These are phyloP conservation scores for Melolontha melolontha DNA, from an alignment of 2,888 invertebrate species.

Conservation along the genomic window DNA sequence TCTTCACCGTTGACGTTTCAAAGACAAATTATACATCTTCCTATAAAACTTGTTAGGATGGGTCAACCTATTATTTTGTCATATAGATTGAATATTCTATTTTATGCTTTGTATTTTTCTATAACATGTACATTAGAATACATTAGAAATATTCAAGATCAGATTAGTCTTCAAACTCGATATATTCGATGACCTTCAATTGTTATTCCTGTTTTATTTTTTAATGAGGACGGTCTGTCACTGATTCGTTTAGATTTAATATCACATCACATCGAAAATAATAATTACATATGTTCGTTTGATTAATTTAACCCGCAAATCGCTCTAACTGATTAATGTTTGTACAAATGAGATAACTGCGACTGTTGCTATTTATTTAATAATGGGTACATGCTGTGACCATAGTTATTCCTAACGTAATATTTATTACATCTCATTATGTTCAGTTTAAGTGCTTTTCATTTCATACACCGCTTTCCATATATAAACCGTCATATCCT, in stretches of 20 bases:
- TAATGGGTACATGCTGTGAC: slow-evolving; percentile 12
- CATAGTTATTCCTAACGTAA: slow-evolving; percentile 18
- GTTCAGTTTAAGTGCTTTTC: slow-evolving; percentile 23
- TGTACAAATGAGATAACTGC: slow-evolving; percentile 23
- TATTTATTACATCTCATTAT: slow-evolving; percentile 37
- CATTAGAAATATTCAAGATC: no score
- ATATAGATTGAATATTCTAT: no score
- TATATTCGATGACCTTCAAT: no score
- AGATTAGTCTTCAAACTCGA: no score
- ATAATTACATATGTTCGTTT: slow-evolving; percentile 41
- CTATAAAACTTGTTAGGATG: no score
- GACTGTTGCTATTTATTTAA: slow-evolving; percentile 33
- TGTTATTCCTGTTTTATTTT: no score
- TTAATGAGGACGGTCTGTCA: background rate
- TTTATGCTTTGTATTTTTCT: no score
- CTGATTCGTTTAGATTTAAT: slow-evolving; percentile 47
- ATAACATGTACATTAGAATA: no score
- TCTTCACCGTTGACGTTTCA: no score
- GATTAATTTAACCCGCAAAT: slow-evolving; percentile 53
- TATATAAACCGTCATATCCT: slow-evolving; percentile 6
- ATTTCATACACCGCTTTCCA: slow-evolving; percentile 22
- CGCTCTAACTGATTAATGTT: slow-evolving; percentile 52
- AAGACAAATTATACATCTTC: no score
- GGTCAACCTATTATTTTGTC: no score
- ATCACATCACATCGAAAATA: slow-evolving; percentile 4